Conservation (phyloP, 2,888 invertebrate species). For the Eupelmus urozonus region DNA sequence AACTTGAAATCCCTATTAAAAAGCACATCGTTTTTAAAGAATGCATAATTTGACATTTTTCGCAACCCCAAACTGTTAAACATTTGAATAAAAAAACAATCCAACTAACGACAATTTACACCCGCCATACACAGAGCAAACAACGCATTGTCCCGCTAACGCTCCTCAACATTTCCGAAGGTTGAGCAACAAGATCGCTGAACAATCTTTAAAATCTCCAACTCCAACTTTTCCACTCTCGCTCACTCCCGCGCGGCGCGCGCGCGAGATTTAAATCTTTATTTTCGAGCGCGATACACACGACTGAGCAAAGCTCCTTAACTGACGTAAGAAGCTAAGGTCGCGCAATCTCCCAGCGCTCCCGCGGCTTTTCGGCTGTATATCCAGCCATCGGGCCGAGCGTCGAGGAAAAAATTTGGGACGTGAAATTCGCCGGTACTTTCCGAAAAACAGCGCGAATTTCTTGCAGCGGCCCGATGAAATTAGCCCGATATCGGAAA, state of each 20-base stretch:
- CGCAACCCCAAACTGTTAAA: no score
- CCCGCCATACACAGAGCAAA: no score
- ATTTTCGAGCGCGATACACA: conserved; percentile 3
- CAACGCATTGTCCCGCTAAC: no score
- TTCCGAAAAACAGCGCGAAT: conserved; percentile 1
- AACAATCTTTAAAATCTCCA: conserved; percentile 16
- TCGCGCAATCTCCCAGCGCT: conserved; percentile 25
- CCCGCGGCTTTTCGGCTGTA: no score
- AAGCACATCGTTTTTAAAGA: no score
- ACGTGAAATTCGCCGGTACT: conserved; percentile 41
- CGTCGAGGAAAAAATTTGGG: conserved; percentile 30
- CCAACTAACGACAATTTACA: no score
- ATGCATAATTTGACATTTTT: no score
- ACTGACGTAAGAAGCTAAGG: conserved; percentile 37
- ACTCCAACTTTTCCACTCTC: not conserved
- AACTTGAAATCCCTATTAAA: no score
- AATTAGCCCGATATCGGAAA: conserved; percentile 42
- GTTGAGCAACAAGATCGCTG: not conserved
- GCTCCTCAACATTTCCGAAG: not conserved
- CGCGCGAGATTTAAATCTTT: conserved; percentile 28
- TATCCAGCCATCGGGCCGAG: no score
- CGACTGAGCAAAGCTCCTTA: conserved; percentile 35
- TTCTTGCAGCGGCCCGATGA: conserved; percentile 24
- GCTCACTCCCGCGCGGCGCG: not conserved
- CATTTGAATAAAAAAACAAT: no score